phyloP scores from a whole-genome alignment of 2,888 invertebrate species.

The Philereme transversata region DNA sequence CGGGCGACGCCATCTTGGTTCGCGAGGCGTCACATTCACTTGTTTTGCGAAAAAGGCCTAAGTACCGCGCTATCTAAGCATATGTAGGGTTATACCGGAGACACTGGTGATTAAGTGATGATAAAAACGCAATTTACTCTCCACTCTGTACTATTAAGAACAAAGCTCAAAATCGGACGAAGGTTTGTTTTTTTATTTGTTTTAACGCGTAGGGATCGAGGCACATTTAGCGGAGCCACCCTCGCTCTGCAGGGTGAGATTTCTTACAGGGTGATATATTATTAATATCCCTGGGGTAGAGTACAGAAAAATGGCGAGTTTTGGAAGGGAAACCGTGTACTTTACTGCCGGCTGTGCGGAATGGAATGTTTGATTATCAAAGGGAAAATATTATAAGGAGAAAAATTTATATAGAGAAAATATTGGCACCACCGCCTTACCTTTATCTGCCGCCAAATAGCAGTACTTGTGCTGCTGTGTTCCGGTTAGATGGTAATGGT shows the following conservation, averaged over 20 bases:
- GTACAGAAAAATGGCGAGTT: slow-evolving; percentile 66
- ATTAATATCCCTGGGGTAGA: slow-evolving; percentile 72
- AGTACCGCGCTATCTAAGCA: slow-evolving; percentile 72
- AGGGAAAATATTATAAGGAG: slow-evolving; percentile 1
- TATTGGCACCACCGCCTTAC: no score
- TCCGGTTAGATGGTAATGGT: no score
- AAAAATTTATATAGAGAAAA: no score
- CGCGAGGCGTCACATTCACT: slow-evolving; percentile 74
- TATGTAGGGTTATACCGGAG: slow-evolving; percentile 67
- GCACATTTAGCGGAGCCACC: slow-evolving; percentile 70
- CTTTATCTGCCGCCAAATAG: no score
- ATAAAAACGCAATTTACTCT: slow-evolving; percentile 39
- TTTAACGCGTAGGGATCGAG: slow-evolving; percentile 67
- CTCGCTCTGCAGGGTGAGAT: slow-evolving; percentile 64
- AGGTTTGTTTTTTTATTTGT: slow-evolving; percentile 53
- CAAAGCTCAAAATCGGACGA: slow-evolving; percentile 48
- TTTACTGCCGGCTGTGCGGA: slow-evolving; percentile 53
- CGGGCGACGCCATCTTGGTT: slow-evolving; percentile 72
- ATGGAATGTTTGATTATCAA: slow-evolving; percentile 17
- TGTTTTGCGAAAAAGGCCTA: slow-evolving; percentile 73
- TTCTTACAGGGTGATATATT: slow-evolving; percentile 80
- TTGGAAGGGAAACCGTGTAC: slow-evolving; percentile 59
- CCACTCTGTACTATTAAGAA: slow-evolving; percentile 36
- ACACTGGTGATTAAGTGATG: slow-evolving; percentile 74
- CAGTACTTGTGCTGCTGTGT: no score